These are phyloP conservation scores for Enteromius viviparus DNA, from an alignment of 2,797 vertebrate species.

Conservation along the genomic window DNA sequence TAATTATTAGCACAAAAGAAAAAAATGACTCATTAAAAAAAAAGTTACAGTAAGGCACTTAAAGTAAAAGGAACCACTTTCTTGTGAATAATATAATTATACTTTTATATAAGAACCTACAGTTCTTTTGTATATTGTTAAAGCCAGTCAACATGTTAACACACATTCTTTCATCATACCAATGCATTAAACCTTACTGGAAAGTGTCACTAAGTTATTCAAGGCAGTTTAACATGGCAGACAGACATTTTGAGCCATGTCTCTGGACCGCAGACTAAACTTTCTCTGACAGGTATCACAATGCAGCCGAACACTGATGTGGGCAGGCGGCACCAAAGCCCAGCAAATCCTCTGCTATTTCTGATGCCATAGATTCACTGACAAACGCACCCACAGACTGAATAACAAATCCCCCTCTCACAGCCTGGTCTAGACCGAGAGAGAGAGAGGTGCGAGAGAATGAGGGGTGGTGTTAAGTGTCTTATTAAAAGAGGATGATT, in stretches of 20 bases:
- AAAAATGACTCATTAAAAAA: neutral
- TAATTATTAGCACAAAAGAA: neutral
- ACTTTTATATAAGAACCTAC: neutral
- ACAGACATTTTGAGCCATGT: slow-evolving; percentile 38
- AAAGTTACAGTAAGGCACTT: neutral
- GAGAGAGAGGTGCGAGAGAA: slow-evolving; percentile 21
- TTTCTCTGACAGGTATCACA: slow-evolving; percentile 51
- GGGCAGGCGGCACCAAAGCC: slow-evolving; percentile 53
- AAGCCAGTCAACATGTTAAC: neutral
- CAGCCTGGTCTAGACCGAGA: slow-evolving; percentile 58
- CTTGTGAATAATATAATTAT: neutral
- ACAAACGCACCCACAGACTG: slow-evolving; percentile 51
- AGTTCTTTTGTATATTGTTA: neutral
- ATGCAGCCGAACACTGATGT: slow-evolving; percentile 45
- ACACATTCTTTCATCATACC: neutral
- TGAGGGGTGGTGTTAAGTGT: slow-evolving; percentile 74
- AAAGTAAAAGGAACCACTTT: neutral
- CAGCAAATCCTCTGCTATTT: slow-evolving; percentile 56
- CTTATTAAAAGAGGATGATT: slow-evolving; percentile 80
- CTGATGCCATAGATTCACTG: slow-evolving; percentile 53
- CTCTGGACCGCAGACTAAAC: slow-evolving; percentile 41
- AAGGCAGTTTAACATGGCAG: slow-evolving; percentile 6
- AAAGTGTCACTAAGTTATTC: slow-evolving; percentile 13
- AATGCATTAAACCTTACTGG: neutral
- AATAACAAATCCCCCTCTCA: slow-evolving; percentile 54